phyloP scores from a whole-genome alignment of 2,888 invertebrate genomes.

The Ornithoptera alexandrae region DNA sequence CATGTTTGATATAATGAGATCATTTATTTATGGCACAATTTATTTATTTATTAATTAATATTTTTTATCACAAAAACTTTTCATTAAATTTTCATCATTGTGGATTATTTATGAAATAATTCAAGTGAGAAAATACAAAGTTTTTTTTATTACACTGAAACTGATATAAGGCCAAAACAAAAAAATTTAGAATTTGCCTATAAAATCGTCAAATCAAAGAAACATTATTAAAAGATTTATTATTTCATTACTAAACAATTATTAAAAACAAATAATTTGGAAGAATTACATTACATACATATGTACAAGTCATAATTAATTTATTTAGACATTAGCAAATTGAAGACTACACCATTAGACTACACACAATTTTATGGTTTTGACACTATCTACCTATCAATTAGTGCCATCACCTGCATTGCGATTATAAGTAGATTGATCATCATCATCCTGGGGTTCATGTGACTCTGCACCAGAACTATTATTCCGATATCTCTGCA shows the following conservation, averaged over 20 bases:
- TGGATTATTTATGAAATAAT: too few relatives aligned
- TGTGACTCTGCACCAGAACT: slow-evolving; percentile 42
- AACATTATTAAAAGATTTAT: background rate
- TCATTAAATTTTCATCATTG: background rate
- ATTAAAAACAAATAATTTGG: background rate
- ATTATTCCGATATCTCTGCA: slow-evolving; percentile 51
- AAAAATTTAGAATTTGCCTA: background rate
- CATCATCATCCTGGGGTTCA: slow-evolving; percentile 56
- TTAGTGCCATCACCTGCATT: slow-evolving; percentile 35
- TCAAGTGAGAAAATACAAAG: too few relatives aligned
- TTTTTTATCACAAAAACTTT: slow-evolving; percentile 31
- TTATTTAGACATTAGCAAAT: slow-evolving; percentile 30
- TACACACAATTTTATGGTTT: slow-evolving; percentile 31
- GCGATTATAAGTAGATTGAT: slow-evolving; percentile 53
- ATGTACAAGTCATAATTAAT: background rate
- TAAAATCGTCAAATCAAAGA: too few relatives aligned
- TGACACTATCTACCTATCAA: background rate
- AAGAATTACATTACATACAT: background rate
- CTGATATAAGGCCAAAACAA: background rate
- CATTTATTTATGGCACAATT: slow-evolving; percentile 18
- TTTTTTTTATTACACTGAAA: too few relatives aligned
- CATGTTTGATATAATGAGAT: slow-evolving; percentile 17
- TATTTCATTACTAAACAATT: background rate
- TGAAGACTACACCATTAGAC: background rate
- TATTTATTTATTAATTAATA: slow-evolving; percentile 8